These are phyloP conservation scores for Sclerurus mexicanus DNA, from an alignment of 2,113 vertebrate genomes.

Conservation along the genomic window DNA sequence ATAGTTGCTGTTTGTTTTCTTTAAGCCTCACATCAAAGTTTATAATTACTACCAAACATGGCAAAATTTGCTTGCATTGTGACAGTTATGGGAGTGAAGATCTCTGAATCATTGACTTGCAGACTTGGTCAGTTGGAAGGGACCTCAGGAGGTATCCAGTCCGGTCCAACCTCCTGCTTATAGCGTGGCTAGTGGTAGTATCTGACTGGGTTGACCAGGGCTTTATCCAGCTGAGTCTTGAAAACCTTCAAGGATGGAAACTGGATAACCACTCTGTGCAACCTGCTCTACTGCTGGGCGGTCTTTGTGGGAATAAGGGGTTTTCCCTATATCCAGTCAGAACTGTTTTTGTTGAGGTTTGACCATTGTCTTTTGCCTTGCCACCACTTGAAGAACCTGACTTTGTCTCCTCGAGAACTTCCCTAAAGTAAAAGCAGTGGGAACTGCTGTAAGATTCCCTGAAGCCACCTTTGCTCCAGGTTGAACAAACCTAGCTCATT, in stretches of 20 bases:
- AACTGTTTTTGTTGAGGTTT: background rate
- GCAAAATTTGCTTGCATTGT: background rate
- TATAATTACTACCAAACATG: background rate
- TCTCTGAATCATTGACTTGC: background rate
- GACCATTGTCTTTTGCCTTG: background rate
- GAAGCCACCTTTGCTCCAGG: background rate
- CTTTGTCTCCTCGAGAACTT: fast-evolving
- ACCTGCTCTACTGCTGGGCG: background rate
- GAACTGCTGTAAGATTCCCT: background rate
- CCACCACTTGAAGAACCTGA: background rate
- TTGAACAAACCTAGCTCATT: background rate
- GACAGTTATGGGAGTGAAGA: background rate
- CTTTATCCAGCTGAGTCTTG: background rate
- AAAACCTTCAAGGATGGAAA: background rate
- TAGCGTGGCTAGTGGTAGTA: background rate
- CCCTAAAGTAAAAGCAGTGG: background rate
- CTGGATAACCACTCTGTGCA: background rate
- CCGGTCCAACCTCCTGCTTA: background rate
- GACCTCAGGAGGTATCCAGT: background rate
- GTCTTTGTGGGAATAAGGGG: background rate
- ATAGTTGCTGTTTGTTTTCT: background rate
- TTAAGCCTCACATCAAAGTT: background rate
- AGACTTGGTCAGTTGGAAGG: background rate
- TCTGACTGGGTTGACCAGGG: background rate
- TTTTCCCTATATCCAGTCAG: background rate